Evolutionary conservation across 2,113 vertebrate species (phyloP), one percentile per base, ranked within the genome.

Genomic region (Scomber scombrus): DNA sequence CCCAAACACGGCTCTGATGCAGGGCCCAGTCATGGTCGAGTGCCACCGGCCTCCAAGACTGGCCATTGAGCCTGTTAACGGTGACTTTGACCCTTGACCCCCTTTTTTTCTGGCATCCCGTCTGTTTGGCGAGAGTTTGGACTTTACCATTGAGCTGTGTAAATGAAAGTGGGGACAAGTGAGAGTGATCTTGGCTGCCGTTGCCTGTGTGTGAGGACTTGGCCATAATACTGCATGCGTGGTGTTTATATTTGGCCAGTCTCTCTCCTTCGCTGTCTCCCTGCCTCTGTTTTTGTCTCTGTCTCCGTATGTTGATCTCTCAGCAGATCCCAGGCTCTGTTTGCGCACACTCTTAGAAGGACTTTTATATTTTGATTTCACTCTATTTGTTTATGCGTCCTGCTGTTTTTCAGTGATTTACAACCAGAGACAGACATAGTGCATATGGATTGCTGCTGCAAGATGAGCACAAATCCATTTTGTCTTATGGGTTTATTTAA

Each of bases 231-330:
- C 63, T 88, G 84, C 80, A 43, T 85, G 80, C 77, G 61, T 85
- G 82, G 63, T 91, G 78, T 86, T 84, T 80, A 82, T 80, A 58
- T 86, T 71, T 82, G 68, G 76, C 84, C 62, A 5, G 55, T 63
- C 56, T 29, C 60, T 61, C 52, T 75, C 46, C 52, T 52, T 65
- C 14, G 1, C 67, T 71, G 63, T 65, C 75, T 83, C 63, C 64
- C 76, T 76, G 75, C 66, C 78, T 75, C 26, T 69, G 85, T 85
- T 83, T 73, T 72, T 61, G 29, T 85, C 56, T 84, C 72, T 5
- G 50, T 79, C 72, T 89, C 75, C 70, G 19, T 78, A 29, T 85
- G 80, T 82, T 88, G 84, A 84, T 85, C 82, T 85, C 65, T 90
- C 85, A 85, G 84, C 76, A 78, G 11, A 83, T 60, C 70, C 57